Base-by-base conservation (phyloP, 2,888 invertebrate genomes). In the Strigamia crassipes region DNA sequence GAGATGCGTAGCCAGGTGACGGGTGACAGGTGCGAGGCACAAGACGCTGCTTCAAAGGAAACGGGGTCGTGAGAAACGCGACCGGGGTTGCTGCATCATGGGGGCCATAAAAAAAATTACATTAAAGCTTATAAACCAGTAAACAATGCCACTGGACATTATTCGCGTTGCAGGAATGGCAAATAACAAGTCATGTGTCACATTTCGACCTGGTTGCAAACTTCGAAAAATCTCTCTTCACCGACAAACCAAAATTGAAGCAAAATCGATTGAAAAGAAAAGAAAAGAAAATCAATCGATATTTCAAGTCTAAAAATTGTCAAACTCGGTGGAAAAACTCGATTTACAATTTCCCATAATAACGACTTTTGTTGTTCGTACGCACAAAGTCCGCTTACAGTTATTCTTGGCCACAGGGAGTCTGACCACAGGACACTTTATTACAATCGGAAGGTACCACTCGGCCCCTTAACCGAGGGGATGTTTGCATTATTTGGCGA, bases 1-100 rank as follows among this genome's bases (percentile, higher is more conserved):
- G 73, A 73, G 73, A 73, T 73, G 73, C 73, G 73, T 73, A 73
- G 73, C 73, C 31, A n/a, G 73, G 73, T 73, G 73, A 73, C 73
- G 73, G 73, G 73, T 73, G 73, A 73, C 73, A 73, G 73, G 73
- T 73, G 73, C 73, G 73, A 27, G 73, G 73, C 73, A 31, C 73
- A 73, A 73, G 73, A 73, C 31, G 73, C 73, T 15, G 27, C 31
- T 31, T 73, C 73, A 73, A 73, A 73, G 73, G 31, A 31, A 61
- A 73, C 31, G 73, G 31, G 73, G 73, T 73, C 73, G 73, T 73
- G 73, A 73, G 73, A 73, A 73, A 73, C 31, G n/a, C 73, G 27
- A 73, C 73, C 31, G 73, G 31, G 73, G 73, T 73, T 73, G 73
- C 27, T 73, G 31, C 31, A 73, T 73, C 73, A 73, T 73, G 73